Evolutionary conservation across 2,797 vertebrate species (phyloP).

Genomic region (Vultur gryphus): DNA sequence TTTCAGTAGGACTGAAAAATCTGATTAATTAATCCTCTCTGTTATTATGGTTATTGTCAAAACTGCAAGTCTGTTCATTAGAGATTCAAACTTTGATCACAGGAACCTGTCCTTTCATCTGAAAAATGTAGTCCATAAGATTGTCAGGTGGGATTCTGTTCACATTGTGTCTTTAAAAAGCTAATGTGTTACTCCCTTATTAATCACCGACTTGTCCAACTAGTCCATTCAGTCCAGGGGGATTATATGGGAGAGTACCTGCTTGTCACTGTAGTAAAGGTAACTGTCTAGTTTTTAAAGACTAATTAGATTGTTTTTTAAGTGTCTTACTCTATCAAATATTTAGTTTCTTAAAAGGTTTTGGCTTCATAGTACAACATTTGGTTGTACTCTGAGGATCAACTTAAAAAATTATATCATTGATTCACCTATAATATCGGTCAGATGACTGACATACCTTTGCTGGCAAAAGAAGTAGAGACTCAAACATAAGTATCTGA

Average conservation of each 20-base stretch:
- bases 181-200: not conserved
- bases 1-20: conserved; percentile 58
- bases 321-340: not conserved
- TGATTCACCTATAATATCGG: not conserved
- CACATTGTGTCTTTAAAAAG: conserved; percentile 12
- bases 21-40: conserved; percentile 69
- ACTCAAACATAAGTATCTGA: not conserved
- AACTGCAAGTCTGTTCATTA: conserved; percentile 48
- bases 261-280: not conserved
- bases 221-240: not conserved
- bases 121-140: not conserved
- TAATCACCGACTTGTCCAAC: not conserved
- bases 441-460: not conserved
- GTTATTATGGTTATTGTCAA: conserved; percentile 54
- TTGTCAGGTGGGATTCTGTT: conserved; percentile 1
- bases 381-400: not conserved
- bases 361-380: not conserved
- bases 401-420: not conserved
- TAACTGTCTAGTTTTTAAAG: not conserved
- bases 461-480: not conserved
- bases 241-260: not conserved
- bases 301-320: not conserved
- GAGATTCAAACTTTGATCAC: conserved; percentile 50
- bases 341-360: not conserved
- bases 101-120: not conserved